Evolutionary conservation across 2,888 invertebrate genomes (phyloP).

Genomic region (Nemotelus nigrinus): DNA sequence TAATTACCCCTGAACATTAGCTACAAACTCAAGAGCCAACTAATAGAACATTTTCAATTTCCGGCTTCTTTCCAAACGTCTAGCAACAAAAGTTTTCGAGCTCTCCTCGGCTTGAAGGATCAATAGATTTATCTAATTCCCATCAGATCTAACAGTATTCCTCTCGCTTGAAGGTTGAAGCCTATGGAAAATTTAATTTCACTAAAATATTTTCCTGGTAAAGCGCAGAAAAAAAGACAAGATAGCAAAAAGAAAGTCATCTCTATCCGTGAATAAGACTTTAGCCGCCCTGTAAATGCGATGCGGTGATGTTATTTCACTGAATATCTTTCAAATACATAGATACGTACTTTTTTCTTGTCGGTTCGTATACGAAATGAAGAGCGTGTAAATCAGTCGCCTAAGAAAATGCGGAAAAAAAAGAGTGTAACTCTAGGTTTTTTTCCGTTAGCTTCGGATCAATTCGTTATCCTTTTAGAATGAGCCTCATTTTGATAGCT

Average conservation of each 20-base stretch:
- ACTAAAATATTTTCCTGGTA: background rate
- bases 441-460: conserved; percentile 2
- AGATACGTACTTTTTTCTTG: background rate
- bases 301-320: too few species aligned
- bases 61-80: too few species aligned
- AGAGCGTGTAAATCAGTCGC: conserved; percentile 1
- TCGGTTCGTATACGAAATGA: background rate
- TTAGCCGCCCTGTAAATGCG: too few species aligned
- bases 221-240: background rate
- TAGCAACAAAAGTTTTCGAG: too few species aligned
- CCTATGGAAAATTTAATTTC: conserved; percentile 6
- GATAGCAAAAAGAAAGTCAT: background rate
- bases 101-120: background rate
- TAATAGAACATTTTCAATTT: too few species aligned
- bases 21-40: too few species aligned
- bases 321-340: background rate
- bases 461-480: conserved; percentile 38
- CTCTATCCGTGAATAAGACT: too few species aligned
- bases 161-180: background rate
- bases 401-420: too few species aligned
- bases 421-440: too few species aligned
- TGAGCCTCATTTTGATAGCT: conserved; percentile 13
- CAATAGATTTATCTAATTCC: background rate
- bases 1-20: too few species aligned
- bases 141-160: background rate